Percentiles rank a stretch among this genome's conserved stretches.
These are phyloP conservation scores for Drosophila murphyi DNA, from an alignment of 1,140 invertebrate species.

Conservation along the genomic window DNA sequence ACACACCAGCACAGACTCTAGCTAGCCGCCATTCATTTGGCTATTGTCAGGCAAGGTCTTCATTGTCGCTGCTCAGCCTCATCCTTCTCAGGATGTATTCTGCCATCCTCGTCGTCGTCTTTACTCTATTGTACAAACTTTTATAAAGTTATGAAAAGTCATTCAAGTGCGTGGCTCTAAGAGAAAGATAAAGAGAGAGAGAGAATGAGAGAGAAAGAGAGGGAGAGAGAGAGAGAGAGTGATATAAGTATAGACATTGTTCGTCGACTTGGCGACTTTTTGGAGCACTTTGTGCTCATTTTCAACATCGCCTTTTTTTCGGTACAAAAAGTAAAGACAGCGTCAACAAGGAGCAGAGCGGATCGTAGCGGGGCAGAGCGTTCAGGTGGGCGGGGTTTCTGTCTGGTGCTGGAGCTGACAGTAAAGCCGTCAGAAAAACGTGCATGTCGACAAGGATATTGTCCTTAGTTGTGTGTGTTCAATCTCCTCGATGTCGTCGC, in stretches of 20 bases:
- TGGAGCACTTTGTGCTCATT: constrained; percentile 78
- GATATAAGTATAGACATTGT: constrained; percentile 15
- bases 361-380: not conserved
- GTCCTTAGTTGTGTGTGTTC: constrained; percentile 19
- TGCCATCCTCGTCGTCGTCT: constrained; percentile 14
- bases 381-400: constrained; percentile 12
- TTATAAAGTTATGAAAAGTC: constrained; percentile 81
- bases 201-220: constrained; percentile 1
- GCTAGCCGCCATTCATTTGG: constrained; percentile 58
- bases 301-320: constrained; percentile 31
- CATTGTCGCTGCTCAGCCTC: constrained; percentile 52
- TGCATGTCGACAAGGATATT: constrained; percentile 60
- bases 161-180: constrained; percentile 68
- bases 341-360: constrained; percentile 11
- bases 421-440: constrained; percentile 78
- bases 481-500: constrained; percentile 32
- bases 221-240: constrained; percentile 6
- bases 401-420: constrained; percentile 46
- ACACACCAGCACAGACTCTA: not conserved
- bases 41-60: constrained; percentile 68
- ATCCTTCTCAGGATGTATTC: not conserved
- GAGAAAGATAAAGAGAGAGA: constrained; percentile 16
- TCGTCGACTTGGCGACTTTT: constrained; percentile 70
- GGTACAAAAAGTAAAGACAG: constrained; percentile 37
- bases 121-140: constrained; percentile 68